Conservation (phyloP, 1,140 invertebrate genomes). For the Mercenaria mercenaria region DNA sequence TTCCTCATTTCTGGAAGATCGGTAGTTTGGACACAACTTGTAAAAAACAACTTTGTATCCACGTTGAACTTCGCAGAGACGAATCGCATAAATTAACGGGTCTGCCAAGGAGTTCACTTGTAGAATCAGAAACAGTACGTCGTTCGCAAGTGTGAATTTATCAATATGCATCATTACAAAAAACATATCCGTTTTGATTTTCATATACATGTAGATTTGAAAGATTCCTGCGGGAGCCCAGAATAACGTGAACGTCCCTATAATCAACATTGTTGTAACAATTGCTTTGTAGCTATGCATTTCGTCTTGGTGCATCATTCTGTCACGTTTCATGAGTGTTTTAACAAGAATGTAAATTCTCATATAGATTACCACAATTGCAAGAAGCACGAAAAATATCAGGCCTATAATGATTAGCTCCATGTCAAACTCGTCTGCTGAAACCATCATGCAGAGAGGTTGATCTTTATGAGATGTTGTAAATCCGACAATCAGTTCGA, state of each 20-base stretch:
- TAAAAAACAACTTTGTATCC: slow-evolving; percentile 67
- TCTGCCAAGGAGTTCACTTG: slow-evolving; percentile 90
- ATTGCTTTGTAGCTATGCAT: slow-evolving; percentile 88
- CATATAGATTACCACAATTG: slow-evolving; percentile 70
- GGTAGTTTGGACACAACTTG: not conserved
- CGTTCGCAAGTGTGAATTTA: slow-evolving; percentile 59
- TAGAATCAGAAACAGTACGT: slow-evolving; percentile 84
- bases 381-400: slow-evolving; percentile 85
- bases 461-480: not conserved
- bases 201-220: slow-evolving; percentile 60
- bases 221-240: slow-evolving; percentile 89
- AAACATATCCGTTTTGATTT: not conserved
- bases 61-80: slow-evolving; percentile 88
- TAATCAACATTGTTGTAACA: slow-evolving; percentile 90
- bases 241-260: slow-evolving; percentile 89
- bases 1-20: not conserved
- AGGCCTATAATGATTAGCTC: slow-evolving; percentile 80
- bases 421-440: slow-evolving; percentile 74
- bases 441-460: slow-evolving; percentile 84
- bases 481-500: slow-evolving; percentile 72
- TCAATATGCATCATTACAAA: not conserved
- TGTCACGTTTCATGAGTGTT: not conserved
- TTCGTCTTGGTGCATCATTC: not conserved
- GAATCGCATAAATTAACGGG: slow-evolving; percentile 90
- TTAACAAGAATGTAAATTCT: slow-evolving; percentile 58